Evolutionary conservation across 2,113 vertebrate species (phyloP), one percentile per base, ranked within the genome.

Genomic region (Ceyx margarethae): DNA sequence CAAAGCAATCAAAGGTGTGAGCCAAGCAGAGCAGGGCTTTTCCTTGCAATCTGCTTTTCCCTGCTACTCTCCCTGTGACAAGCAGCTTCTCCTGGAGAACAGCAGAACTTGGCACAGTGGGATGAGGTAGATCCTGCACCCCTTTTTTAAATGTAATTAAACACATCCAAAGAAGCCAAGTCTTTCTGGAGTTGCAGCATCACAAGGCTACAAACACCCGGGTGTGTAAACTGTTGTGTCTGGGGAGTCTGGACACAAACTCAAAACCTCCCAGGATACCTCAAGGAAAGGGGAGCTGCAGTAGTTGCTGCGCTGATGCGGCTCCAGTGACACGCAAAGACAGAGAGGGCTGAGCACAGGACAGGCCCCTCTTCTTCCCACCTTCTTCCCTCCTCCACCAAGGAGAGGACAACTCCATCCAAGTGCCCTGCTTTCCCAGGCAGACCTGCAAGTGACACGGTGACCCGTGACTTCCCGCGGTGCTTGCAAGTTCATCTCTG

Each of bases 381-480:
- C 19, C 29, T 23, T 48, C 45, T 46, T 33, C 68, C 42, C n/a
- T 65, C 40, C 18, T 33, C n/a, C 40, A 14, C 13, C 25, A 23
- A 1, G 5, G 45, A 73, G 69, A 6, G 3, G 67, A 71, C 43
- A 9, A 15, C 18, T 60, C 42, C 7, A 54, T 3, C 35, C 17
- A 40, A 50, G 35, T 13, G 4, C 26, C 40, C 22, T 11, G 5
- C 57, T 57, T 58, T 45, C 80, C 33, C 33, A 31, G 10, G 51
- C 4, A 83, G 35, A 46, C 25, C 2, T 73, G 51, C 31, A 54
- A n/a, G 53, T 2, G n/a, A 29, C 43, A 54, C 33, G 11, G 1
- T 0, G 16, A 31, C 23, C 1, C 1, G 23, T 13, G 28, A 67
- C 54, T 25, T 46, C 28, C 42, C 45, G 2, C 0, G 4, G 19